A percentile compares a stretch with the other conserved stretches of the same genome.
Conservation (phyloP, 1,140 invertebrate genomes). For the Nymphalis io region DNA sequence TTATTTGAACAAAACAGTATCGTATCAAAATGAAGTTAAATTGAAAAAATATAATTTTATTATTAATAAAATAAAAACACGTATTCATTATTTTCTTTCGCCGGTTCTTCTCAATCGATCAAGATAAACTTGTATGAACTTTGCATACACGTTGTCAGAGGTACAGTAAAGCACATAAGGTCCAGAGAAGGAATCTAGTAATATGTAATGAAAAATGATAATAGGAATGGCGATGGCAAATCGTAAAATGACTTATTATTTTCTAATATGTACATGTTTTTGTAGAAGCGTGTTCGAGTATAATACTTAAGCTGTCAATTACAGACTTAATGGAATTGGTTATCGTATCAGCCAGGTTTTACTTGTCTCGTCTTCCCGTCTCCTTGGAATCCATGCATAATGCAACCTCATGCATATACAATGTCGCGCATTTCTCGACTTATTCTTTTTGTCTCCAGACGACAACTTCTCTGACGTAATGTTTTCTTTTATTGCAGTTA, state of each 20-base stretch:
- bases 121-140: too few species aligned
- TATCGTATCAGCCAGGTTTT: slow-evolving; percentile 34
- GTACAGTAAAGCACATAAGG: too few species aligned
- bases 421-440: slow-evolving; percentile 41
- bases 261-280: not conserved
- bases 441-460: slow-evolving; percentile 29
- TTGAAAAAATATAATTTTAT: too few species aligned
- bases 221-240: not conserved
- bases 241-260: not conserved
- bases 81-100: not conserved
- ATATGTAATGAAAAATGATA: not conserved
- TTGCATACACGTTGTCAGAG: too few species aligned
- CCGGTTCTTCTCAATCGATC: too few species aligned
- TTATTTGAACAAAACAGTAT: too few species aligned
- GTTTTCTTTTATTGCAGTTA: slow-evolving; percentile 11
- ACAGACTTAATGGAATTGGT: slow-evolving; percentile 7
- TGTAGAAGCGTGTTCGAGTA: not conserved
- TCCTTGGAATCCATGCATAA: slow-evolving; percentile 70
- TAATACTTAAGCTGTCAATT: slow-evolving; percentile 14
- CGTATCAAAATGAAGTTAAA: too few species aligned
- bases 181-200: too few species aligned
- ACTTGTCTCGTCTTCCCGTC: slow-evolving; percentile 35
- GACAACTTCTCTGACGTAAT: slow-evolving; percentile 17
- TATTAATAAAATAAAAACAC: not conserved
- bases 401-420: slow-evolving; percentile 67